Percentiles rank a stretch among this genome's conserved stretches.
Conservation (phyloP, 2,113 vertebrate genomes). For the Notarius quadriscutis region DNA sequence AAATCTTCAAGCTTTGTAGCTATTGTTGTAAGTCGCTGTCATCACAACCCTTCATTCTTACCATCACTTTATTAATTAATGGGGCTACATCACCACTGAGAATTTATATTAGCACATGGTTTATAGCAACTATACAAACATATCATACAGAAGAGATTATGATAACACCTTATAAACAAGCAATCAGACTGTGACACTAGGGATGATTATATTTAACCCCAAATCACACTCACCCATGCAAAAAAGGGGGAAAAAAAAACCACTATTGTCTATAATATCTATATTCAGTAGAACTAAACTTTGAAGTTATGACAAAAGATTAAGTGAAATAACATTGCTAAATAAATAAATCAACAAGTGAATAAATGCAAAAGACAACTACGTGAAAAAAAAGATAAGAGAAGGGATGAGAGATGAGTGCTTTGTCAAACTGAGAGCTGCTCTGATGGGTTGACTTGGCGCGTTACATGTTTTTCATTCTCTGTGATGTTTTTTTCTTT, state of each 20-base stretch:
- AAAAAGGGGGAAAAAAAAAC: neutral
- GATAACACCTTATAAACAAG: neutral
- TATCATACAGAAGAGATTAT: neutral
- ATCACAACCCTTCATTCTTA: neutral
- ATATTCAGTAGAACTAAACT: neutral
- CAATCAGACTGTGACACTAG: neutral
- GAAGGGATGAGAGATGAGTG: constrained; percentile 25
- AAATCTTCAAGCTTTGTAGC: neutral
- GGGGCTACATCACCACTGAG: no score
- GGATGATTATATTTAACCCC: neutral
- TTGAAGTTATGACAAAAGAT: neutral
- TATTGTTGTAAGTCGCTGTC: neutral
- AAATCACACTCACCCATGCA: neutral
- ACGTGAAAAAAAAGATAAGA: constrained; percentile 14
- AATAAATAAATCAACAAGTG: neutral
- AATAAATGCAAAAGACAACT: neutral
- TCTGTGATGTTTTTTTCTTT: constrained; percentile 45
- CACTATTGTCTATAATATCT: neutral
- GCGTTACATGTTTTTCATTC: constrained; percentile 43
- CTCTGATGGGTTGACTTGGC: constrained; percentile 50
- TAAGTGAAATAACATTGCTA: neutral
- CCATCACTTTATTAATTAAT: neutral
- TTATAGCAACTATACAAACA: neutral
- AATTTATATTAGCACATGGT: neutral
- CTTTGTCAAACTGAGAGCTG: constrained; percentile 57